Base-by-base conservation (phyloP, 2,113 vertebrate genomes). In the Cavia porcellus region DNA sequence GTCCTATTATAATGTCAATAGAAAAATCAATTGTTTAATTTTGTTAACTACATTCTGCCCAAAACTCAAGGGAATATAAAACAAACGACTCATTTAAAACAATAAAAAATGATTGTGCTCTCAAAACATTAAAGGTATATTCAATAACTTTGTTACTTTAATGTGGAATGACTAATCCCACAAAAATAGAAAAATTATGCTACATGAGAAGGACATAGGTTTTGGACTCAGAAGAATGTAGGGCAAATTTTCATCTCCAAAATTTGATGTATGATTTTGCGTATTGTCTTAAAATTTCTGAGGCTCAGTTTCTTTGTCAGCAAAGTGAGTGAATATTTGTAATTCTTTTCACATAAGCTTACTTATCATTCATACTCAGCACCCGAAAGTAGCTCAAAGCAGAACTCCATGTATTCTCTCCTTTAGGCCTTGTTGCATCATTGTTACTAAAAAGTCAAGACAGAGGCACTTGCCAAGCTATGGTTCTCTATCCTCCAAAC, bases 1-100 rank as follows among this genome's bases (percentile, higher is more conserved):
- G 57, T 91, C 32, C 90, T 91, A 14, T 96, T 97, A 97, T 57
- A 96, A 97, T 95, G 96, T 95, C 97, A 98, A 97, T 96, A 92
- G 96, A 96, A 97, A 98, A 97, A 96, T 98, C 96, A 98, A 97
- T 97, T 97, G 97, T 97, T 97, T 97, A 97, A 97, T n/a, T 97
- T 96, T 88, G 92, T 96, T 96, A 98, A 97, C 93, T 94, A 90
- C 28, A 94, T 75, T 92, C 84, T 86, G 93, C 47, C 79, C 32
- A 32, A 97, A 97, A 90, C 95, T 96, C 92, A 94, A 94, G 82
- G 82, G 94, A 96, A 72, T 96, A 30, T 84, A 95, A 97, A 97
- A 96, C 93, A 97, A 98, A 97, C 93, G 96, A 75, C 38, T 96
- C 64, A 96, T 89, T 94, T 96, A 83, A 96, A 90, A 94, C 47